Percentiles rank a stretch among this genome's conserved stretches.
Evolutionary conservation across 2,888 invertebrate genomes (phyloP).

Genomic region (Boloria selene): DNA sequence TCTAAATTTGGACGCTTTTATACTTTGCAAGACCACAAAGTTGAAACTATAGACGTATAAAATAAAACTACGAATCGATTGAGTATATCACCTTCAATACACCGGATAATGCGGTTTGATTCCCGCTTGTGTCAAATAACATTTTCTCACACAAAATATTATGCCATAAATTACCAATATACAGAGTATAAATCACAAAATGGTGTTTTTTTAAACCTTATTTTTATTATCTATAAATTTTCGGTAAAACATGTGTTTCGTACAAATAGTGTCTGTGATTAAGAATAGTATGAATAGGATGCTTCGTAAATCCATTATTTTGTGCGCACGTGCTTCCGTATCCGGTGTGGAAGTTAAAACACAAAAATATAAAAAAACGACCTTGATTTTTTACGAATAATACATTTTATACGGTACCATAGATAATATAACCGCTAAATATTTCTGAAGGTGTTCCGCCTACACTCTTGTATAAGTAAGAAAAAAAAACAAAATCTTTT

Average conservation of each 20-base stretch:
- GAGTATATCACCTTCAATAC: neutral
- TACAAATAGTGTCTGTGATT: neutral
- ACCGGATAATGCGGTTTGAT: conserved; percentile 11
- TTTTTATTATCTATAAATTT: too few relatives aligned
- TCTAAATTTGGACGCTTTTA: conserved; percentile 2
- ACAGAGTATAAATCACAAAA: neutral
- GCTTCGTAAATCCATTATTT: conserved; percentile 22
- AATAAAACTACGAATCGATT: too few relatives aligned
- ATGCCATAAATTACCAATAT: neutral
- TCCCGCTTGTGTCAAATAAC: conserved; percentile 19
- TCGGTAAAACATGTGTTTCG: neutral
- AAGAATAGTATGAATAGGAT: conserved; percentile 15
- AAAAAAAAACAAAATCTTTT: too few relatives aligned
- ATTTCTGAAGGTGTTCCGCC: neutral
- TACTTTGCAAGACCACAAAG: neutral
- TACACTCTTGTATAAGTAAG: neutral
- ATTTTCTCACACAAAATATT: conserved; percentile 13
- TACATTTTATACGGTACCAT: neutral
- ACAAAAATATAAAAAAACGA: conserved; percentile 8
- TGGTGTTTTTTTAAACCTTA: too few relatives aligned
- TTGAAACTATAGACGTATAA: too few relatives aligned
- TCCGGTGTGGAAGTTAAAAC: conserved; percentile 19
- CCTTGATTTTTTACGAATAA: neutral
- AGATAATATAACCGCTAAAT: neutral
- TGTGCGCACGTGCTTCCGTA: conserved; percentile 35